Percentiles rank a stretch among this genome's conserved stretches.
These are phyloP conservation scores for Prunella fulvescens DNA, from an alignment of 2,113 vertebrate genomes.

Conservation along the genomic window DNA sequence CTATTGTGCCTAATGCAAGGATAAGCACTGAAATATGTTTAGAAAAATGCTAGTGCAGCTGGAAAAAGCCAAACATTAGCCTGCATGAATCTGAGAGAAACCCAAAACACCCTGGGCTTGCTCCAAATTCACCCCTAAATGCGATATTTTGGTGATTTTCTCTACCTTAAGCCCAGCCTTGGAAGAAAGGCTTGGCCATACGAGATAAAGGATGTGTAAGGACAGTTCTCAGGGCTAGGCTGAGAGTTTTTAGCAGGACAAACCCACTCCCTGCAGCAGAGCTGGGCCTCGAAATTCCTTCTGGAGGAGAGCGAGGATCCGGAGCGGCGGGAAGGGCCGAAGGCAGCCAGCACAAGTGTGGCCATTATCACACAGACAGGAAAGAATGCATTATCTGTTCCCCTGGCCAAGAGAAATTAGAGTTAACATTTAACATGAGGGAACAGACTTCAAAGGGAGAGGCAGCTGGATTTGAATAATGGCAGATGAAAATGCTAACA, in stretches of 20 bases:
- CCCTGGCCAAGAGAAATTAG: constrained; percentile 65
- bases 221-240: not conserved
- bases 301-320: not conserved
- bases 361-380: constrained; percentile 61
- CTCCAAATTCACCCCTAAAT: not conserved
- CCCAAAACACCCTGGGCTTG: not conserved
- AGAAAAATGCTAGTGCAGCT: not conserved
- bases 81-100: not conserved
- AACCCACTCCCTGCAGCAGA: not conserved
- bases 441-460: constrained; percentile 72
- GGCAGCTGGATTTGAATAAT: constrained; percentile 66
- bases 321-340: constrained; percentile 17
- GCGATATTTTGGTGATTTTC: not conserved
- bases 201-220: rapidly evolving
- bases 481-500: constrained; percentile 68
- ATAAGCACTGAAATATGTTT: constrained; percentile 2
- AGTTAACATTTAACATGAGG: constrained; percentile 69
- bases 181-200: not conserved
- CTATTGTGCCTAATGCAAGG: constrained; percentile 15
- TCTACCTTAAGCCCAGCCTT: not conserved
- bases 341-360: constrained; percentile 24
- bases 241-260: not conserved
- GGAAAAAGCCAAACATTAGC: not conserved
- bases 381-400: constrained; percentile 59
- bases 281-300: not conserved